Evolutionary conservation across 2,113 vertebrate species (phyloP).

Genomic region (Seriola aureovittata): DNA sequence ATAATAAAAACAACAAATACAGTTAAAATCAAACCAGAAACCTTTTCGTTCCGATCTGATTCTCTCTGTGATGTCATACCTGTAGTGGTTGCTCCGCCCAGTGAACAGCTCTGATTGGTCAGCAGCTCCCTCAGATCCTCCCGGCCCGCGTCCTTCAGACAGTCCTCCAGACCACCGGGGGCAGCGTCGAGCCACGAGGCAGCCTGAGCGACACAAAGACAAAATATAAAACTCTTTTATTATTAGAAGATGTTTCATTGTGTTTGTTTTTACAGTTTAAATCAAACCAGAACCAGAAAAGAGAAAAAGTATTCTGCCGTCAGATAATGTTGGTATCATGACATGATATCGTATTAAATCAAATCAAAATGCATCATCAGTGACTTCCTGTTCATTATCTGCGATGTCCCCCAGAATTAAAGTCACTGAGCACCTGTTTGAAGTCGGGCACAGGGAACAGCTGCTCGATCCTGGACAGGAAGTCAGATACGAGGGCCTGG

Average conservation of each 20-base stretch:
- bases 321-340: too few species aligned
- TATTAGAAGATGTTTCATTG: too few species aligned
- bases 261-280: too few species aligned
- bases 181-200: conserved; percentile 63
- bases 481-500: conserved; percentile 63
- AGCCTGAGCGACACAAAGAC: conserved; percentile 36
- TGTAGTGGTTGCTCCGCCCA: conserved; percentile 27
- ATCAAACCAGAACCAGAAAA: too few species aligned
- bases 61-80: conserved; percentile 19
- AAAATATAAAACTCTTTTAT: too few species aligned
- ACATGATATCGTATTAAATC: too few species aligned
- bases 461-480: conserved; percentile 75
- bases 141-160: conserved; percentile 41
- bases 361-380: too few species aligned
- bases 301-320: too few species aligned
- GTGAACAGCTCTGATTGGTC: conserved; percentile 62
- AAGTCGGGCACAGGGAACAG: conserved; percentile 73
- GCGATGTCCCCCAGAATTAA: too few species aligned
- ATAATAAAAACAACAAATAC: not conserved
- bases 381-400: too few species aligned
- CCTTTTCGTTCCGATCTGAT: too few species aligned
- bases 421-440: conserved; percentile 63
- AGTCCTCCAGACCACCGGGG: conserved; percentile 60
- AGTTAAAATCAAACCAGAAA: not conserved
- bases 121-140: conserved; percentile 65